phyloP scores from a whole-genome alignment of 2,797 vertebrate genomes.

The Diglossa cyanea region DNA sequence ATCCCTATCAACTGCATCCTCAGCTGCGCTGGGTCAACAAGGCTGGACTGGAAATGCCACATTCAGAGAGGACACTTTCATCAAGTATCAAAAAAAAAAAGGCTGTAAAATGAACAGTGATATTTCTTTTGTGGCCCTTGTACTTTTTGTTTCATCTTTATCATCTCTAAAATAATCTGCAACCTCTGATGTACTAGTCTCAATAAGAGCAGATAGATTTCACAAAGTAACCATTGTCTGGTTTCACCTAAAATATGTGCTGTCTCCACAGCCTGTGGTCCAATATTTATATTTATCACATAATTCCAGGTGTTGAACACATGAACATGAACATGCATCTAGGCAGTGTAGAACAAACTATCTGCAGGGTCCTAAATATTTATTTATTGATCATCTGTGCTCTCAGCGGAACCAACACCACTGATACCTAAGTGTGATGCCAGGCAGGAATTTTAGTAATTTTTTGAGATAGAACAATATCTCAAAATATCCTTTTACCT shows the following conservation, averaged over 20 bases:
- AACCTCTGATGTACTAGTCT: not conserved
- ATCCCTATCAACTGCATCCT: not conserved
- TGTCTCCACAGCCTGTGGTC: not conserved
- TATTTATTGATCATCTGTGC: not conserved
- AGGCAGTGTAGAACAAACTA: not conserved
- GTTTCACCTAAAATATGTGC: not conserved
- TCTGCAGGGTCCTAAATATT: not conserved
- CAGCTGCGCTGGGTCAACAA: not conserved
- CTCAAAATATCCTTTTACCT: not conserved
- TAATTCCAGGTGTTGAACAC: not conserved
- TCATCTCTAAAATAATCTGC: not conserved
- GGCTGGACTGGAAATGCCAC: not conserved
- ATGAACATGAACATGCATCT: not conserved
- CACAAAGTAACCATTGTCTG: not conserved
- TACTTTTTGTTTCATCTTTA: not conserved
- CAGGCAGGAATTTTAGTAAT: not conserved
- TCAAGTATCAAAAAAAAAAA: not conserved
- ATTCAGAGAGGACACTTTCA: not conserved
- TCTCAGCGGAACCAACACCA: not conserved
- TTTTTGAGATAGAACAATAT: not conserved
- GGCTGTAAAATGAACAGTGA: not conserved
- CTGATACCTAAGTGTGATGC: not conserved
- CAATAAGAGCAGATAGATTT: not conserved
- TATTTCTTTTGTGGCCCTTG: not conserved
- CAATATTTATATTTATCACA: not conserved